A percentile compares a stretch with the other conserved stretches of the same genome.
phyloP scores from a whole-genome alignment of 2,113 vertebrate species.

The Phrynocephalus versicolor region DNA sequence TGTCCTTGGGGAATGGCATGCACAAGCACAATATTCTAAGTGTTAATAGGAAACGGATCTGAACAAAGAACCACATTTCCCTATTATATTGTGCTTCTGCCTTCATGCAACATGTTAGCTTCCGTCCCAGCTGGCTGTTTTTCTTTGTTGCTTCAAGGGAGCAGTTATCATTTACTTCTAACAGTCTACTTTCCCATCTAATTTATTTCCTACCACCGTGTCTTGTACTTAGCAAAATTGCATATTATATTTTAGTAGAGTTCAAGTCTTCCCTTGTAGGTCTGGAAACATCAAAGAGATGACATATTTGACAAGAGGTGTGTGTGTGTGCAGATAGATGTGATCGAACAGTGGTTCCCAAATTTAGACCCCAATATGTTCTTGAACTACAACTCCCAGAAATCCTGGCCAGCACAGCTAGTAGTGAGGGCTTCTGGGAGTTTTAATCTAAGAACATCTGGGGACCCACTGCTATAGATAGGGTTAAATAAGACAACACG shows the following conservation, averaged over 20 bases:
- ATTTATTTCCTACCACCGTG: slow-evolving; percentile 27
- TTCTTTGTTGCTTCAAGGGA: slow-evolving; percentile 63
- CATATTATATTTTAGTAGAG: slow-evolving; percentile 13
- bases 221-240: slow-evolving; percentile 43
- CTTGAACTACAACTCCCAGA: no score
- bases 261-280: not conserved
- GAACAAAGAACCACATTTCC: slow-evolving; percentile 76
- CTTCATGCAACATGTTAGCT: slow-evolving; percentile 72
- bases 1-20: slow-evolving; percentile 68
- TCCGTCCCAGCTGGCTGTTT: slow-evolving; percentile 73
- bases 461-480: not conserved
- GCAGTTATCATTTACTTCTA: slow-evolving; percentile 54
- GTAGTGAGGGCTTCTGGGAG: no score
- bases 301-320: slow-evolving; percentile 8
- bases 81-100: slow-evolving; percentile 73
- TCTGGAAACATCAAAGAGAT: slow-evolving; percentile 2
- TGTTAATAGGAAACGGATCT: slow-evolving; percentile 78
- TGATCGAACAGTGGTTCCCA: not conserved
- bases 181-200: slow-evolving; percentile 49
- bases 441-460: no score
- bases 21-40: slow-evolving; percentile 69
- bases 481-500: slow-evolving; percentile 16
- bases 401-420: no score
- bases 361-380: no score
- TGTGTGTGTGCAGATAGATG: slow-evolving; percentile 15